These are phyloP conservation scores for Morelia viridis DNA, from an alignment of 2,797 vertebrate genomes.

Conservation along the genomic window DNA sequence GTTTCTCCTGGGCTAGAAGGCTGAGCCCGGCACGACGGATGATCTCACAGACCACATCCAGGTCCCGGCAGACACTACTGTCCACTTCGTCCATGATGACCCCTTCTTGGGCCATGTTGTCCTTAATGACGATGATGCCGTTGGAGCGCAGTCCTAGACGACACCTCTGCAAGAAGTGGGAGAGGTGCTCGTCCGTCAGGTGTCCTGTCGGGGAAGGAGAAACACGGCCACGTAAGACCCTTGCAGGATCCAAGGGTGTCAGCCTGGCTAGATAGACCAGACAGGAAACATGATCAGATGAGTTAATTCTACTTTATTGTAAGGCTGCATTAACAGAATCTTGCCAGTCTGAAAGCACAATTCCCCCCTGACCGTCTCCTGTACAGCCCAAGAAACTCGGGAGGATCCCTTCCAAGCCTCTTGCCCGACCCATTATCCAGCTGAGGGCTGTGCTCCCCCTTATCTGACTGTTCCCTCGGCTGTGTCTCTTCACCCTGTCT, in stretches of 20 bases:
- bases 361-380: not conserved
- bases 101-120: slow-evolving; percentile 94
- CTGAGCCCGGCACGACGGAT: slow-evolving; percentile 81
- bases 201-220: slow-evolving; percentile 78
- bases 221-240: fast-evolving
- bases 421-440: not conserved
- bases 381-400: not conserved
- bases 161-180: slow-evolving; percentile 88
- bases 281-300: not conserved
- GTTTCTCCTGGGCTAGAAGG: slow-evolving; percentile 85
- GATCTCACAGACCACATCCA: slow-evolving; percentile 79
- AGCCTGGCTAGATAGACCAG: not conserved
- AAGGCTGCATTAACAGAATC: not conserved
- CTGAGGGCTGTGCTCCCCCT: not conserved
- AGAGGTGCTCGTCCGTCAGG: slow-evolving; percentile 89
- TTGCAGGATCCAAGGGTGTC: not conserved
- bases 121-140: slow-evolving; percentile 90
- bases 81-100: slow-evolving; percentile 93
- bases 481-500: too few relatives aligned
- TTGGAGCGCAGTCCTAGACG: slow-evolving; percentile 80
- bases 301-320: not conserved
- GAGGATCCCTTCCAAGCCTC: not conserved
- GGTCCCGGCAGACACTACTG: slow-evolving; percentile 94
- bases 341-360: not conserved
- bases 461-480: not conserved